Conservation (phyloP, 2,888 invertebrate genomes). For the Erynnis tages region DNA sequence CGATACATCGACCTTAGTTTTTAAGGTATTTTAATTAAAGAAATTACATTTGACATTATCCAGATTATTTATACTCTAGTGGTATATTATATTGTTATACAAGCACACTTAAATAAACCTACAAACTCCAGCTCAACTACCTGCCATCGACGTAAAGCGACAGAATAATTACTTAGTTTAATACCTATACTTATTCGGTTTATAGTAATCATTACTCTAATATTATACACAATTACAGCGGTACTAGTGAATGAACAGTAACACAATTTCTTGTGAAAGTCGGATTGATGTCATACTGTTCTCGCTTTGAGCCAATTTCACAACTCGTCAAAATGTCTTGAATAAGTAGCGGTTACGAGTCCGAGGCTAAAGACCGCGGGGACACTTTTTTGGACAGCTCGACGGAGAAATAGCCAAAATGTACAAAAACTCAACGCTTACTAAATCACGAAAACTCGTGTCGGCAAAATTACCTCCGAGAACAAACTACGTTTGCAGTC, state of each 20-base stretch:
- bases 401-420: constrained; percentile 52
- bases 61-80: too few relatives aligned
- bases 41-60: too few relatives aligned
- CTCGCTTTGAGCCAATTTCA: constrained; percentile 23
- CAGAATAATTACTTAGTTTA: constrained; percentile 11
- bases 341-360: constrained; percentile 19
- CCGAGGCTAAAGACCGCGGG: constrained; percentile 32
- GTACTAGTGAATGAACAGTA: constrained; percentile 21
- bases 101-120: too few relatives aligned
- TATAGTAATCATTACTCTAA: constrained; percentile 11
- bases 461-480: constrained; percentile 56
- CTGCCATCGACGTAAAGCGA: not conserved
- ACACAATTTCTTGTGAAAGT: constrained; percentile 26
- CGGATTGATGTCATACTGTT: constrained; percentile 20
- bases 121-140: too few relatives aligned
- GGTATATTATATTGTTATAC: too few relatives aligned
- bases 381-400: constrained; percentile 31
- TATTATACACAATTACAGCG: constrained; percentile 25
- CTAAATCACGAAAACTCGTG: constrained; percentile 72
- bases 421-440: constrained; percentile 51
- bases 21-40: too few relatives aligned
- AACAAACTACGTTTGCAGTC: constrained; percentile 23
- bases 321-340: constrained; percentile 21
- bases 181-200: constrained; percentile 6
- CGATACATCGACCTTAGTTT: too few relatives aligned